Conservation (phyloP, 2,888 invertebrate genomes). For the Polia nebulosa region DNA sequence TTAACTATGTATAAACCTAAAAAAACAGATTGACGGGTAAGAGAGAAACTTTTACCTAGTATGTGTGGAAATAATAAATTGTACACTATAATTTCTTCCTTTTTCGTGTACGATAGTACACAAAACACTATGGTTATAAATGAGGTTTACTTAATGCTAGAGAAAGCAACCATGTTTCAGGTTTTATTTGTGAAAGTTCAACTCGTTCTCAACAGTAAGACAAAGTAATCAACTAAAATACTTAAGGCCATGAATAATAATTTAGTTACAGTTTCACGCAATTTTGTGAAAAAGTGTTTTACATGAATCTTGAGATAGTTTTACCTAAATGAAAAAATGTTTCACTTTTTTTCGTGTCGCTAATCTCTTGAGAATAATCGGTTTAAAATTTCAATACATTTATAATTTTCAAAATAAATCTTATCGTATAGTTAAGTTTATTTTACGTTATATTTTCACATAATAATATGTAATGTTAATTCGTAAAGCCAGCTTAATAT, state of each 20-base stretch:
- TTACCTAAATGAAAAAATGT: neutral
- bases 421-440: no score
- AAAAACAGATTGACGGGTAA: neutral
- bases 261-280: conserved; percentile 30
- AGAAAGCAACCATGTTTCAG: conserved; percentile 39
- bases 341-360: conserved; percentile 11
- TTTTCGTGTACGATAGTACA: conserved; percentile 9
- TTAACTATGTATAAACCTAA: no score
- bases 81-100: neutral
- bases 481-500: neutral
- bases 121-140: conserved; percentile 11
- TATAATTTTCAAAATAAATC: no score
- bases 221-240: conserved; percentile 18
- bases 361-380: no score
- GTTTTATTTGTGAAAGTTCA: conserved; percentile 49
- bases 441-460: neutral
- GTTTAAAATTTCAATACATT: no score
- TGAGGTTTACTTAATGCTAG: conserved; percentile 26
- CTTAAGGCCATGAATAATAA: conserved; percentile 24
- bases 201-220: conserved; percentile 20
- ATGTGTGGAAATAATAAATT: conserved; percentile 30
- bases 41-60: neutral
- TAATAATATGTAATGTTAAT: neutral
- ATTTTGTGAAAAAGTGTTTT: neutral
- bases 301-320: neutral